phyloP scores from a whole-genome alignment of 2,113 vertebrate species.

The Pleuronectes platessa region DNA sequence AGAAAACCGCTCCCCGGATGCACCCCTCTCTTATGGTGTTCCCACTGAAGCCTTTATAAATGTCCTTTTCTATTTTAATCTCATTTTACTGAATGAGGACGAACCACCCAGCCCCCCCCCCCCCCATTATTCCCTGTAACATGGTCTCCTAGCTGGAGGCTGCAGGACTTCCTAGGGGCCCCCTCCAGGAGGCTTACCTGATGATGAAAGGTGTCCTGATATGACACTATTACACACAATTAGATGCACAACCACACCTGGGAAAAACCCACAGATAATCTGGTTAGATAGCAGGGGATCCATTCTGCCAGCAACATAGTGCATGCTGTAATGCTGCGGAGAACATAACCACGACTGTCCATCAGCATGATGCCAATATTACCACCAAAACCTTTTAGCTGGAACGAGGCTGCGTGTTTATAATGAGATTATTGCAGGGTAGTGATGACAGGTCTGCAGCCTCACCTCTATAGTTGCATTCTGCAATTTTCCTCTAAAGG shows the following conservation, averaged over 20 bases:
- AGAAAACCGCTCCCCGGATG: background rate
- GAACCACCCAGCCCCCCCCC: background rate
- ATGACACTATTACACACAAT: slow-evolving; percentile 33
- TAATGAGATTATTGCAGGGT: slow-evolving; percentile 31
- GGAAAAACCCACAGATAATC: slow-evolving; percentile 2
- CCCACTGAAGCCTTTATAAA: background rate
- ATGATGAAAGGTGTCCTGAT: slow-evolving; percentile 59
- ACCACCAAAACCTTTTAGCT: slow-evolving; percentile 42
- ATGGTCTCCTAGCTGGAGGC: slow-evolving; percentile 23
- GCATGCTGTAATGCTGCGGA: background rate
- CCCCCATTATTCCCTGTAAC: background rate
- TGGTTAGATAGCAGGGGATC: slow-evolving; percentile 2
- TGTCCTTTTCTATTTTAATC: background rate
- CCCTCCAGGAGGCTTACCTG: slow-evolving; percentile 29
- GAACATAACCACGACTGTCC: background rate
- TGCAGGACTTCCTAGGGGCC: slow-evolving; percentile 41
- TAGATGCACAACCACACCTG: slow-evolving; percentile 23
- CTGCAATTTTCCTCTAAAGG: background rate
- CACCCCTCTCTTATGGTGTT: background rate
- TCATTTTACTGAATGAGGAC: background rate
- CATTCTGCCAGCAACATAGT: background rate
- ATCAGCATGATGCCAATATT: slow-evolving; percentile 9
- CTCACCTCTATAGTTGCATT: background rate
- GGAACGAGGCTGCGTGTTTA: slow-evolving; percentile 4
- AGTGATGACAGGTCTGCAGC: slow-evolving; percentile 10